Base-by-base conservation (phyloP, 2,888 invertebrate genomes). In the Pyrochroa serraticornis region DNA sequence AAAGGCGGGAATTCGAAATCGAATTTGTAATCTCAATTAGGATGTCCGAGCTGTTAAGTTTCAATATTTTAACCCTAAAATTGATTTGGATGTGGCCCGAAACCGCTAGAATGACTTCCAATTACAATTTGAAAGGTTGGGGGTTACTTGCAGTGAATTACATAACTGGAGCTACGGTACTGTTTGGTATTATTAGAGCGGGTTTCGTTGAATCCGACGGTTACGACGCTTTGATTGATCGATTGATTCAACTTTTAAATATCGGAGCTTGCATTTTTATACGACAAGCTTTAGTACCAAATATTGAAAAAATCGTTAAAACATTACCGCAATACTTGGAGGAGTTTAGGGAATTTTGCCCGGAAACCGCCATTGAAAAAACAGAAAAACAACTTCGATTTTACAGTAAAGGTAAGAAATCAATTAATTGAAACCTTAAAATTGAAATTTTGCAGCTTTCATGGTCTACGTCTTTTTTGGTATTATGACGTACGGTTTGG, bases 1-100 rank as follows among this genome's bases (percentile, higher is more conserved):
- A 22, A 22, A 22, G 5, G 22, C 5, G 2, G 22, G 22, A 3
- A 2, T 5, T 22, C 22, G 2, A 22, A 22, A 22, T 22, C 22
- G 22, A 22, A 2, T 3, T 22, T 22, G 5, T 5, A 22, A 22
- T 22, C n/a, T n/a, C n/a, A n/a, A n/a, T n/a, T 13, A 45, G 9
- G 8, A 45, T 45, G 45, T 14, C 35, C 9, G 13, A 53, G 38
- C 49, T 63, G 35, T 41, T 66, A 34, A 51, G 34, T 22, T 66
- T 66, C 38, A 66, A 64, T 41, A 53, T 61, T 7, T 34, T 33
- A 31, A 46, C 64, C 7, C 45, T 66, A 32, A 62, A 58, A 52
- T 35, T 53, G 10, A 60, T 64, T 30, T 30, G 46, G 30, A 56
- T 64, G 14, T 66, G 64, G 64, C 59, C 59, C 2, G 43, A 44